Conservation (phyloP, 2,797 vertebrate species). For the Silurus lanzhouensis region DNA sequence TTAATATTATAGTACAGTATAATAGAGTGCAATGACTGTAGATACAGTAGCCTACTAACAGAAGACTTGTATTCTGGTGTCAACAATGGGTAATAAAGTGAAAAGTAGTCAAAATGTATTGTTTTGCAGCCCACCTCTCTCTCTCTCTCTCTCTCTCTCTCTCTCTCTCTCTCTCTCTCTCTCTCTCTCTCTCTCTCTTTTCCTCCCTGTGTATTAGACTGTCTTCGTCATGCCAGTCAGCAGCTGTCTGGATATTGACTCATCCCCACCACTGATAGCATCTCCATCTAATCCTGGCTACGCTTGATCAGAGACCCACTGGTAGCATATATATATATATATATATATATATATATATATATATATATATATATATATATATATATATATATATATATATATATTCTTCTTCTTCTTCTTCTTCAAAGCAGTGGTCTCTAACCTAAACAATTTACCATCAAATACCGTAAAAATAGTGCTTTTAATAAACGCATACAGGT, state of each 20-base stretch:
- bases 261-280: slow-evolving; percentile 62
- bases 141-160: slow-evolving; percentile 16
- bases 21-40: background rate
- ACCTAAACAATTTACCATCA: background rate
- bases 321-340: slow-evolving; percentile 19
- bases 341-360: slow-evolving; percentile 28
- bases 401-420: too few relatives aligned
- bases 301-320: slow-evolving; percentile 51
- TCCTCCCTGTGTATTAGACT: slow-evolving; percentile 48
- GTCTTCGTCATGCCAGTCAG: slow-evolving; percentile 63
- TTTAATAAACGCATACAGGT: background rate
- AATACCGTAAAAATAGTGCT: background rate
- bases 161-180: background rate
- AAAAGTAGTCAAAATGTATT: slow-evolving; percentile 1
- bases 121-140: slow-evolving; percentile 43
- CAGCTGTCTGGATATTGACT: slow-evolving; percentile 63
- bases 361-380: slow-evolving; percentile 7
- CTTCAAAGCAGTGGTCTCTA: slow-evolving; percentile 10
- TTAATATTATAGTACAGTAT: too few relatives aligned
- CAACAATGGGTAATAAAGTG: slow-evolving; percentile 1
- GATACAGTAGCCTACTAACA: background rate
- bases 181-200: background rate
- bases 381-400: too few relatives aligned
- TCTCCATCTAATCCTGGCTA: slow-evolving; percentile 67
- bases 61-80: background rate